phyloP scores from a whole-genome alignment of 2,113 vertebrate species.

The Oncorhynchus tshawytscha region DNA sequence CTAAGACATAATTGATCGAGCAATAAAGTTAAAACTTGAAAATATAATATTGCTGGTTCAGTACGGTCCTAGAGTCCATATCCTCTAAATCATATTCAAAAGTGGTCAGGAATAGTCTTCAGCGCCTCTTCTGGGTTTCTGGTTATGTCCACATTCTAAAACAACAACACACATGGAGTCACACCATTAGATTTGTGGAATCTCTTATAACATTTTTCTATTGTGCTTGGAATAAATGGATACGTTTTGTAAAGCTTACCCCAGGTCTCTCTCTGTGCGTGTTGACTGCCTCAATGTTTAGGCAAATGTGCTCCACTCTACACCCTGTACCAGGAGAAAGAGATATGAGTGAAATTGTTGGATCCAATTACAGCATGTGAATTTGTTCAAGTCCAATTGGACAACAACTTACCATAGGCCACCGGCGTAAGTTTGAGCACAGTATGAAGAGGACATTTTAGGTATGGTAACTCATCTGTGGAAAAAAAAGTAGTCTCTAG shows the following conservation, averaged over 20 bases:
- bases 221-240: neutral
- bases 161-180: neutral
- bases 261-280: slow-evolving; percentile 83
- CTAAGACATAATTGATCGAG: neutral
- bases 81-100: slow-evolving; percentile 29
- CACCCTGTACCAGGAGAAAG: slow-evolving; percentile 71
- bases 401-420: slow-evolving; percentile 84
- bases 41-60: neutral
- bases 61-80: neutral
- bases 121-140: slow-evolving; percentile 78
- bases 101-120: slow-evolving; percentile 71
- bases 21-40: neutral
- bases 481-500: slow-evolving; percentile 1
- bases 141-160: slow-evolving; percentile 75
- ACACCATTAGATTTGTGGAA: neutral
- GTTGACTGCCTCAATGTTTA: slow-evolving; percentile 88
- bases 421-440: slow-evolving; percentile 93
- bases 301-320: slow-evolving; percentile 83
- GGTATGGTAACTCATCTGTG: slow-evolving; percentile 89
- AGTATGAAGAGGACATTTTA: slow-evolving; percentile 90
- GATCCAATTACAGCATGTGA: neutral
- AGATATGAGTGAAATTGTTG: neutral
- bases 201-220: neutral
- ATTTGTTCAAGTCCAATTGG: neutral
- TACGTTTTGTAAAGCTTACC: slow-evolving; percentile 63